phyloP scores from a whole-genome alignment of 2,888 invertebrate species.

The Amorpha juglandis region DNA sequence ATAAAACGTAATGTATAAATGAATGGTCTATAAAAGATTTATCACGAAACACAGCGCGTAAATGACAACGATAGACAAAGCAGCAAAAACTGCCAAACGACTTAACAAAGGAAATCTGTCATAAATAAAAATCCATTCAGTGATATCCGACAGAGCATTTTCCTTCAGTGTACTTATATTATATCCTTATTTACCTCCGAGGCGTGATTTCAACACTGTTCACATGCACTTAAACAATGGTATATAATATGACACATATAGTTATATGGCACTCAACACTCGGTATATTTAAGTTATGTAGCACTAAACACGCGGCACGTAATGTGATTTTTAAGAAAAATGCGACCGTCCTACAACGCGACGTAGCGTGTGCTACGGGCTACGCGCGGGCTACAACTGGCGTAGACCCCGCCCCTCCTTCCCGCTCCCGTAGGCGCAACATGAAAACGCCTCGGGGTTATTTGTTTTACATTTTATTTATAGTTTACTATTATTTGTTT shows the following conservation, averaged over 20 bases:
- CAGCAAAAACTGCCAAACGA: slow-evolving; percentile 17
- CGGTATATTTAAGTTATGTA: slow-evolving; percentile 36
- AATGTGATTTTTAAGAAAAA: slow-evolving; percentile 37
- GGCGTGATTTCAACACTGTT: slow-evolving; percentile 25
- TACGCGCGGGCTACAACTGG: slow-evolving; percentile 76
- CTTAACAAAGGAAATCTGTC: slow-evolving; percentile 21
- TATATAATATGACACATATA: slow-evolving; percentile 23
- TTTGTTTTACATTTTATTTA: slow-evolving; percentile 41
- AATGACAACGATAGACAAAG: neutral
- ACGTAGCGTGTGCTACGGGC: slow-evolving; percentile 73
- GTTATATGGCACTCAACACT: slow-evolving; percentile 41
- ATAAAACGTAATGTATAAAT: neutral
- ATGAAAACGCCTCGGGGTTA: slow-evolving; percentile 47
- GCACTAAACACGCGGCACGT: slow-evolving; percentile 44
- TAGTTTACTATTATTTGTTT: slow-evolving; percentile 36
- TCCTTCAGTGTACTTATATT: slow-evolving; percentile 26
- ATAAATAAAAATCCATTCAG: slow-evolving; percentile 21
- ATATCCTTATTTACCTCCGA: slow-evolving; percentile 29
- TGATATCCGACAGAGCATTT: slow-evolving; percentile 24
- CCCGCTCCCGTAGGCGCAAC: slow-evolving; percentile 51
- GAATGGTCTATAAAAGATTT: neutral
- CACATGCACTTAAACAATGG: slow-evolving; percentile 25
- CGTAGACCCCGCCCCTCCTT: slow-evolving; percentile 70
- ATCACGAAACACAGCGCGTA: neutral
- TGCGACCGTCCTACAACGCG: slow-evolving; percentile 49